Evolutionary conservation across 2,113 vertebrate genomes (phyloP).

Genomic region (Lontra canadensis): DNA sequence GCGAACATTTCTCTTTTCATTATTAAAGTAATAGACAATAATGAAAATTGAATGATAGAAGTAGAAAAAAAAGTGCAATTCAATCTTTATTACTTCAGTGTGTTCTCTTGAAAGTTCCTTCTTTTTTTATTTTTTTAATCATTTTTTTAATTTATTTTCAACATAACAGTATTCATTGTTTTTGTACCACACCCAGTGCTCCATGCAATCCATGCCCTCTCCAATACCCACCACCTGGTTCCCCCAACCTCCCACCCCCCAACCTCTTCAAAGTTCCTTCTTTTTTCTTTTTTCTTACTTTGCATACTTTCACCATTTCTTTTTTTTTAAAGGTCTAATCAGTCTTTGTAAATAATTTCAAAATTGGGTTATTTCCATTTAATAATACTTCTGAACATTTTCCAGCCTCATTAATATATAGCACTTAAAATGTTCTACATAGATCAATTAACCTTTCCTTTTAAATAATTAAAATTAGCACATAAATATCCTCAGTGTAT

Average conservation of each 20-base stretch:
- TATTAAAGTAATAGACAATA: background rate
- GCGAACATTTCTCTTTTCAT: background rate
- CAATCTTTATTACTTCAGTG: background rate
- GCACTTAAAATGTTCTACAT: background rate
- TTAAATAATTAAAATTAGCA: background rate
- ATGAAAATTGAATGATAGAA: background rate
- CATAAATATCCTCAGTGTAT: background rate
- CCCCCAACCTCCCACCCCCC: too few species aligned
- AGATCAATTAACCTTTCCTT: background rate
- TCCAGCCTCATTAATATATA: background rate
- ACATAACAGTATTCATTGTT: too few species aligned
- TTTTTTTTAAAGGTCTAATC: background rate
- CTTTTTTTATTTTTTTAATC: background rate
- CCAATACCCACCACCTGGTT: too few species aligned
- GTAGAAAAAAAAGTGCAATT: background rate
- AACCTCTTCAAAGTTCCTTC: background rate
- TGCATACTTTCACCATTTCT: background rate
- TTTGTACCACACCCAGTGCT: too few species aligned
- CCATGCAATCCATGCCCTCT: too few species aligned
- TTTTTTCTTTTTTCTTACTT: background rate
- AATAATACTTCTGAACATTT: background rate
- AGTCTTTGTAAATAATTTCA: background rate
- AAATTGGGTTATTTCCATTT: background rate
- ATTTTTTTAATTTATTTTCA: too few species aligned
- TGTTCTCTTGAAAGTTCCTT: background rate